phyloP scores from a whole-genome alignment of 2,888 invertebrate genomes.

The Eupithecia exiguata region DNA sequence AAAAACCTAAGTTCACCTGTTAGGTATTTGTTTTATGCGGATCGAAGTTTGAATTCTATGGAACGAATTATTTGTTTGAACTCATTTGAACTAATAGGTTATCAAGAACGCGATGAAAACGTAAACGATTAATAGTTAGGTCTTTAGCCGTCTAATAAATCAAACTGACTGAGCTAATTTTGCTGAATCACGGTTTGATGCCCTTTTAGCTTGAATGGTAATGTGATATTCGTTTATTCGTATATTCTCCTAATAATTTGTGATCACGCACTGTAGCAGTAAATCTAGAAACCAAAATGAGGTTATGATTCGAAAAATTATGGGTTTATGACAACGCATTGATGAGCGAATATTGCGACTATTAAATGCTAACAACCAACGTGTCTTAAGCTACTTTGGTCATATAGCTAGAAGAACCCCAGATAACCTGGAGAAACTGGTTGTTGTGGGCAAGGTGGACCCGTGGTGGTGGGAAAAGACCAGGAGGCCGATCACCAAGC shows the following conservation, averaged over 20 bases:
- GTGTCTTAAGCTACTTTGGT: no score
- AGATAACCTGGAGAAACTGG: no score
- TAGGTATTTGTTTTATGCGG: neutral
- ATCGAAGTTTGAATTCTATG: neutral
- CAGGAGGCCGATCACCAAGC: no score
- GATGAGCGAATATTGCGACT: no score
- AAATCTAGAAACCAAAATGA: no score
- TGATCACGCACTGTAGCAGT: neutral
- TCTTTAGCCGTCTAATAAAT: neutral
- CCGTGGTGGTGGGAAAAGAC: no score
- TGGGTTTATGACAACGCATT: no score
- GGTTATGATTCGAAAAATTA: no score
- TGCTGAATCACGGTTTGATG: neutral
- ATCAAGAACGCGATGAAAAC: neutral
- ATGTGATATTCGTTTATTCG: neutral
- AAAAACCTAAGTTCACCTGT: neutral
- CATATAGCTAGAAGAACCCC: no score
- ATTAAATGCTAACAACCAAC: no score
- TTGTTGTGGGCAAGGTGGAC: no score
- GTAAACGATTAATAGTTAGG: neutral
- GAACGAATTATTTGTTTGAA: neutral
- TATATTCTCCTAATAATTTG: neutral
- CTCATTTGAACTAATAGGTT: neutral
- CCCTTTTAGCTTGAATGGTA: neutral
- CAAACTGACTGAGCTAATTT: neutral